These are phyloP conservation scores for Poeciliopsis prolifica DNA, from an alignment of 2,113 vertebrate genomes.

Conservation along the genomic window DNA sequence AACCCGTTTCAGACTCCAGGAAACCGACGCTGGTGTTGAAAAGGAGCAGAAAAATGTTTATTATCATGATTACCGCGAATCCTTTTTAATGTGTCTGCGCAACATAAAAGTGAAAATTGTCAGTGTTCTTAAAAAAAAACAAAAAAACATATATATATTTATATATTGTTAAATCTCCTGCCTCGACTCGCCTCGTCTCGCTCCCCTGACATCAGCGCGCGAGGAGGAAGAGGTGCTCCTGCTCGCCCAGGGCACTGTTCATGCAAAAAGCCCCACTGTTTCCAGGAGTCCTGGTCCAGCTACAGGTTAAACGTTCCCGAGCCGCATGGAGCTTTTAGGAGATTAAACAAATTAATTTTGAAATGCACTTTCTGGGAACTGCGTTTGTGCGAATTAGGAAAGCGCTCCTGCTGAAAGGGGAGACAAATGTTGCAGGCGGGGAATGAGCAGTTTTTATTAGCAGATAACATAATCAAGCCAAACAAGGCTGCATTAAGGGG, in stretches of 20 bases:
- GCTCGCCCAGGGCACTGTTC: background rate
- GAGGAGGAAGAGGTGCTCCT: background rate
- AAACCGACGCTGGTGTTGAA: background rate
- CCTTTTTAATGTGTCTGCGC: too few relatives aligned
- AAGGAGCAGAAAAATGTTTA: background rate
- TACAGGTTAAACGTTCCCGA: conserved; percentile 8
- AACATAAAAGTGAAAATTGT: background rate
- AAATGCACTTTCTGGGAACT: conserved; percentile 1
- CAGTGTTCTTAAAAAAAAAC: background rate
- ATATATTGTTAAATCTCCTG: background rate
- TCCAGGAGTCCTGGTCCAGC: background rate
- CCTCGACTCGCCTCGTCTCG: background rate
- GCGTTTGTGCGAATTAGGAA: conserved; percentile 13
- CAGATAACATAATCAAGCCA: background rate
- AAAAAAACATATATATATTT: background rate
- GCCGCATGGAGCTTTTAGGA: conserved; percentile 6
- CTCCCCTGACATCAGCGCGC: too few relatives aligned
- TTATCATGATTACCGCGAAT: too few relatives aligned
- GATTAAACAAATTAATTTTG: conserved; percentile 13
- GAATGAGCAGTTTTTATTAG: background rate
- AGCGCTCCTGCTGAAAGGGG: conserved; percentile 7
- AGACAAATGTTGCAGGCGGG: background rate
- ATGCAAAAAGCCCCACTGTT: background rate
- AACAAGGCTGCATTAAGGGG: background rate
- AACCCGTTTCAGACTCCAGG: too few relatives aligned